phyloP scores from a whole-genome alignment of 1,140 invertebrate species.

The Philotrypesis tridentata region DNA sequence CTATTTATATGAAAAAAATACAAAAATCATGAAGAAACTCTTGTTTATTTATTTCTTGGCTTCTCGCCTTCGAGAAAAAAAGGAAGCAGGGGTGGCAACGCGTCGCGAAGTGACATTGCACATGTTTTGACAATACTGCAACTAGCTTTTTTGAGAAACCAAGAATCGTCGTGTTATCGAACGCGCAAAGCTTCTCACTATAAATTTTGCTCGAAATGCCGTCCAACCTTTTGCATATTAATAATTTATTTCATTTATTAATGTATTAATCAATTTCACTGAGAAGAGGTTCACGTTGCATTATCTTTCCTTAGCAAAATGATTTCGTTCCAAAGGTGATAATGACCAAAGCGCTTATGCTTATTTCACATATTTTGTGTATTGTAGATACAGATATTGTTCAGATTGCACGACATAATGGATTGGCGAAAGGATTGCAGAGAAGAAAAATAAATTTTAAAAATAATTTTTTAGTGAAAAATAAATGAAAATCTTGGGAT shows the following conservation, averaged over 20 bases:
- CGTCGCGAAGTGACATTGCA: slow-evolving; percentile 57
- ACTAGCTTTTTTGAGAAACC: slow-evolving; percentile 8
- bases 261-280: slow-evolving; percentile 46
- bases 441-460: neutral
- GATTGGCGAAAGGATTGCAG: neutral
- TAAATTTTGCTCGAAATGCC: slow-evolving; percentile 38
- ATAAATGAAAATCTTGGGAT: neutral
- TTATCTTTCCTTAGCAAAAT: slow-evolving; percentile 18
- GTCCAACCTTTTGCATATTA: slow-evolving; percentile 48
- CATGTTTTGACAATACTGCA: neutral
- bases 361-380: neutral
- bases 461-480: neutral
- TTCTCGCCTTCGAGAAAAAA: slow-evolving; percentile 37
- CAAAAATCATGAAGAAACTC: slow-evolving; percentile 51
- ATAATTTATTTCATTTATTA: slow-evolving; percentile 39
- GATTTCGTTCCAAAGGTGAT: slow-evolving; percentile 33
- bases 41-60: slow-evolving; percentile 51
- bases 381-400: neutral
- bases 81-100: slow-evolving; percentile 67
- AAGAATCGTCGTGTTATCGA: slow-evolving; percentile 41
- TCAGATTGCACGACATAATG: neutral
- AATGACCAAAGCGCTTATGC: too few relatives aligned
- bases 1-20: slow-evolving; percentile 67
- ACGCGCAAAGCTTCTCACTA: slow-evolving; percentile 33
- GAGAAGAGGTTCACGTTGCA: slow-evolving; percentile 11